Conservation (phyloP, 2,797 vertebrate species). For the Nannoperca obscura region DNA sequence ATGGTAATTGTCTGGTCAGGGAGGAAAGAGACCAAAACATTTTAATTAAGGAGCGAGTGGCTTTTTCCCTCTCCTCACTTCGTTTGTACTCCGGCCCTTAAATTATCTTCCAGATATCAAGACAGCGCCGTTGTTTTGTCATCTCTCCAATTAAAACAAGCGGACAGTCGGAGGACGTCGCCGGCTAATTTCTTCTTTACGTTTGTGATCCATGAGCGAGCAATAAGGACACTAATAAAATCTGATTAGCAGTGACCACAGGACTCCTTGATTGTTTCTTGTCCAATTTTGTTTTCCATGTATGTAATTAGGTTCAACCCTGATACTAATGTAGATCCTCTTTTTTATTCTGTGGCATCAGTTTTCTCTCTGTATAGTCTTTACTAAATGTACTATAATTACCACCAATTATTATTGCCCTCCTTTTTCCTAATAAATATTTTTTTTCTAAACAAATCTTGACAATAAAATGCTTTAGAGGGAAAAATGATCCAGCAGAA, state of each 20-base stretch:
- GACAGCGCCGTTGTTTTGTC: conserved; percentile 68
- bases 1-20: conserved; percentile 60
- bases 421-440: conserved; percentile 5
- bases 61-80: conserved; percentile 53
- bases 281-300: conserved; percentile 61
- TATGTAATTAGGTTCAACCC: conserved; percentile 66
- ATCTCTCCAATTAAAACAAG: conserved; percentile 78
- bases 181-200: conserved; percentile 61
- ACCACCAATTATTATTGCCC: conserved; percentile 22
- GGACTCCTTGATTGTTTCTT: conserved; percentile 75
- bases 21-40: conserved; percentile 69
- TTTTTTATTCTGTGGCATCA: conserved; percentile 36
- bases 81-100: conserved; percentile 57
- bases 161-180: conserved; percentile 50
- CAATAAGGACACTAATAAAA: conserved; percentile 73
- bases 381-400: conserved; percentile 37
- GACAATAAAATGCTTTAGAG: background rate
- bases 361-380: conserved; percentile 21
- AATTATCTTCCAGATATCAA: conserved; percentile 75
- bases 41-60: conserved; percentile 78
- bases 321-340: conserved; percentile 43
- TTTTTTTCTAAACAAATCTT: background rate
- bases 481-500: background rate
- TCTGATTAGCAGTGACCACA: conserved; percentile 61
- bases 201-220: conserved; percentile 75